Evolutionary conservation across 2,113 vertebrate genomes (phyloP).

Genomic region (Perca schrenkii): DNA sequence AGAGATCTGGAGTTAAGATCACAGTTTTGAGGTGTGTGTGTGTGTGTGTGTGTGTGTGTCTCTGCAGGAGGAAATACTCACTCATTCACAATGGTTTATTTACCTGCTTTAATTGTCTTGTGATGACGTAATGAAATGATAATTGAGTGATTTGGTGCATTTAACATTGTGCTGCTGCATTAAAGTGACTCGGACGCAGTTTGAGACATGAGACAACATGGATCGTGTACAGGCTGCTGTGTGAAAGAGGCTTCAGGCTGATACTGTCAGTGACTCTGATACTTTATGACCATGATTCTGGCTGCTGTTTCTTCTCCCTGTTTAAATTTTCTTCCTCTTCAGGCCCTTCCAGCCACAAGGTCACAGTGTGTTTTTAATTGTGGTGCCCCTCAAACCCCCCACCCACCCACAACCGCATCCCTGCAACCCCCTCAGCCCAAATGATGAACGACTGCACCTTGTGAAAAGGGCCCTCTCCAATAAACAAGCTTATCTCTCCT

Average conservation of each 20-base stretch:
- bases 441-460: slow-evolving; percentile 83
- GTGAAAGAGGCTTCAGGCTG: too few species aligned
- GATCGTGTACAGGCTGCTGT: too few species aligned
- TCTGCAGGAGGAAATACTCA: background rate
- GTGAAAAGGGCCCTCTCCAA: slow-evolving; percentile 86
- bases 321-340: slow-evolving; percentile 52
- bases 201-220: background rate
- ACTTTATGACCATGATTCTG: too few species aligned
- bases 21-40: too few species aligned
- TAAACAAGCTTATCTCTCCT: slow-evolving; percentile 94
- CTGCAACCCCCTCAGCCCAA: slow-evolving; percentile 65
- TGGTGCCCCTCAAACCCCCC: slow-evolving; percentile 79
- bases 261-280: too few species aligned
- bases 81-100: background rate
- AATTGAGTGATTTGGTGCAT: background rate
- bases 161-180: background rate
- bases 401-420: slow-evolving; percentile 3
- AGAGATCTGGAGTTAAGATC: too few species aligned
- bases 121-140: background rate
- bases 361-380: slow-evolving; percentile 94
- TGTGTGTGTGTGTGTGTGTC: too few species aligned
- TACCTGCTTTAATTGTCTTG: background rate
- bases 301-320: slow-evolving; percentile 19
- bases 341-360: slow-evolving; percentile 88
- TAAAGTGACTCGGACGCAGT: background rate